These are phyloP conservation scores for Acanthococcus lagerstroemiae DNA, from an alignment of 2,888 invertebrate genomes.

Conservation along the genomic window DNA sequence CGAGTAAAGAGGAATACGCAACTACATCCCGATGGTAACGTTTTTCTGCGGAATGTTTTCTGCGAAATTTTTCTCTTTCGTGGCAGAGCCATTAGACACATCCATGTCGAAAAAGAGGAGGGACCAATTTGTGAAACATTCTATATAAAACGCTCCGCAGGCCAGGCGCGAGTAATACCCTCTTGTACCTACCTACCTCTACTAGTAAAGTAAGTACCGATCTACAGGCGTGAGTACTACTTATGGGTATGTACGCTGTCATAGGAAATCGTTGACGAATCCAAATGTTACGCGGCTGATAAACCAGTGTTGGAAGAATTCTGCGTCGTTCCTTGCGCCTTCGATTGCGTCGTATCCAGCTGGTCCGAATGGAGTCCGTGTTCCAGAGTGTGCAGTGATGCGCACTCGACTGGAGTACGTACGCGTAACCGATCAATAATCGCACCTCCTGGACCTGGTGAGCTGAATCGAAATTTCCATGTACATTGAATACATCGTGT, in stretches of 20 bases:
- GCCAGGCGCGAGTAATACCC: no score
- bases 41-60: no score
- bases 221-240: no score
- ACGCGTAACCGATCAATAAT: constrained; percentile 41
- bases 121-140: no score
- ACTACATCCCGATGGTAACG: no score
- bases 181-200: neutral
- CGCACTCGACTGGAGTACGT: constrained; percentile 38
- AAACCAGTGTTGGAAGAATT: constrained; percentile 47
- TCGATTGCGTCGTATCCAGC: constrained; percentile 57
- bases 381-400: constrained; percentile 40
- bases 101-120: no score
- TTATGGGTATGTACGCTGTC: neutral
- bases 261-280: constrained; percentile 48
- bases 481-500: neutral
- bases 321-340: constrained; percentile 55
- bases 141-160: no score
- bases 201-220: neutral
- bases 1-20: no score
- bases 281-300: constrained; percentile 45
- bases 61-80: no score
- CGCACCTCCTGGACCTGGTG: constrained; percentile 41
- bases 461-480: neutral
- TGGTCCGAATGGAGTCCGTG: constrained; percentile 54
- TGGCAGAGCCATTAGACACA: no score